phyloP scores from a whole-genome alignment of 2,888 invertebrate genomes.

The Eupeodes luniger region DNA sequence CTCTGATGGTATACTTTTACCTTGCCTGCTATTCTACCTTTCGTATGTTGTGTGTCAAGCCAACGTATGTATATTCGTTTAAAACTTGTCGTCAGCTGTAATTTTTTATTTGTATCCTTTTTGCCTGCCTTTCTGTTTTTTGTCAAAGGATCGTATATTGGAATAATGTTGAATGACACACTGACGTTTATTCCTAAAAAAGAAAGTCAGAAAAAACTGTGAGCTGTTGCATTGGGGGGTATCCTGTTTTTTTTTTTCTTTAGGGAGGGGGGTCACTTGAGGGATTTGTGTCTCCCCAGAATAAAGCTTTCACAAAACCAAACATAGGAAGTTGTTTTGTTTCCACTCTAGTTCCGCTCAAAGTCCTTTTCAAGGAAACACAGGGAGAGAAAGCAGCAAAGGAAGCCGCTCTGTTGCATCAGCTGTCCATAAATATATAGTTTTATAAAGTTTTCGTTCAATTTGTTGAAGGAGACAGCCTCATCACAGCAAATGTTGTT shows the following conservation, averaged over 20 bases:
- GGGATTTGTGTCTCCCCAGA: not conserved
- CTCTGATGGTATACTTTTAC: not conserved
- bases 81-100: constrained; percentile 20
- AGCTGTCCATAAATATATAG: constrained; percentile 5
- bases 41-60: not conserved
- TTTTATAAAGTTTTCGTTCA: constrained; percentile 3
- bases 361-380: not conserved
- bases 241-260: constrained; percentile 16
- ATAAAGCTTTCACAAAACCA: not conserved
- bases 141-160: constrained; percentile 22
- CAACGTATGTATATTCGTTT: not conserved
- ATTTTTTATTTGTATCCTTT: constrained; percentile 48
- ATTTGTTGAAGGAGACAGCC: constrained; percentile 29
- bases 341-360: constrained; percentile 28
- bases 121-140: constrained; percentile 8
- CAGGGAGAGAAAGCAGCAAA: not conserved
- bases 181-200: constrained; percentile 27
- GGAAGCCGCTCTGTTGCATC: constrained; percentile 15
- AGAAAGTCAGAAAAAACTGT: not conserved
- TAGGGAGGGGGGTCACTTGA: not conserved
- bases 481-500: constrained; percentile 9
- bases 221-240: constrained; percentile 57
- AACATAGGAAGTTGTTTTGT: constrained; percentile 18
- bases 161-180: constrained; percentile 23
- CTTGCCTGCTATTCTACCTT: no score